Evolutionary conservation across 35 echinoderm and acorn worm genomes (phyloP), one percentile per base, ranked within the genome.

Genomic region (Antedon bifida): DNA sequence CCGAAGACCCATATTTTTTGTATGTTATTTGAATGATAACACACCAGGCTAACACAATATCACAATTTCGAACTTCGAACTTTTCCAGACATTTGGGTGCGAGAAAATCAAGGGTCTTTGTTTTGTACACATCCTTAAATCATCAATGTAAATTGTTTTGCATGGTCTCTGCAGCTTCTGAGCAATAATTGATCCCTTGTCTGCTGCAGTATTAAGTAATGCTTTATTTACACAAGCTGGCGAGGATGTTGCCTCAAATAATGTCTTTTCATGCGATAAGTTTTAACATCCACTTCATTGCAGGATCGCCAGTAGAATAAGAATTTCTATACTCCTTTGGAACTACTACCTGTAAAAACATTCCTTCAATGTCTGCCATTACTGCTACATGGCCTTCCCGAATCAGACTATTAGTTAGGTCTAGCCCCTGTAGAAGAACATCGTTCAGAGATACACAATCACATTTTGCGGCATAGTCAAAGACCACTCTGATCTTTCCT

Each of bases 371-470:
- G 29, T 85, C 83, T 33, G 83, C 55, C 34, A 34, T 85, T 29
- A 85, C 73, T 34, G 83, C 83, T 31, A 85, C 34, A 3, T 3
- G 74, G 29, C 75, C 82, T 34, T 85, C 31, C 34, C 35, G 11
- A 1, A 85, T 23, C 23, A 75, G 31, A 33, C 0, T 86, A 34
- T 86, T 86, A 4, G 77, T 74, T 36, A 86, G 16, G 46, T 86
- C 85, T 42, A 78, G 85, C 77, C 85, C 85, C 77, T 86, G 85
- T 46, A 86, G 31, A 33, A 86, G 77, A 17, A 80, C 7, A 51
- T 86, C 85, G 12, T 86, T 86, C 28, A 64, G 45, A 13, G 80
- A 86, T 11, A 86, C 42, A 0, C 75, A 30, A 30, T 19, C 33
- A 80, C 12, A 80, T 35, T 80, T 78, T 78, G 80, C 31, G 2